A percentile compares a stretch with the other conserved stretches of the same genome.
Conservation (phyloP, 1,140 invertebrate genomes). For the Diachasma alloeum region DNA sequence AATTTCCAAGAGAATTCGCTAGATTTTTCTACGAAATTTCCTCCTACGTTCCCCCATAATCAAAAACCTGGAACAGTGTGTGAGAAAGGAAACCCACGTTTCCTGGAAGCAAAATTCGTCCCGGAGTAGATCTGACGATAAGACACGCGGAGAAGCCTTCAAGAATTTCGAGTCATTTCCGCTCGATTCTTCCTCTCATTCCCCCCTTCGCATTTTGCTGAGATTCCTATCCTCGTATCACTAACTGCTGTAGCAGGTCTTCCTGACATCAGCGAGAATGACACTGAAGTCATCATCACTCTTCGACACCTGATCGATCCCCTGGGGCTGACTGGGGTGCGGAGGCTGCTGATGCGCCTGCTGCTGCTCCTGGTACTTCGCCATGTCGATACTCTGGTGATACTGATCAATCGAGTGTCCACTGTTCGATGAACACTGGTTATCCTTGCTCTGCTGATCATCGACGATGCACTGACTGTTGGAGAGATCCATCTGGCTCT, state of each 20-base stretch:
- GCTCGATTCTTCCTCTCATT: not conserved
- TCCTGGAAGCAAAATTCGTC: slow-evolving; percentile 24
- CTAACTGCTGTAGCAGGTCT: slow-evolving; percentile 86
- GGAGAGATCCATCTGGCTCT: slow-evolving; percentile 53
- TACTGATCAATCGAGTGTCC: slow-evolving; percentile 56
- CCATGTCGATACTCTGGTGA: slow-evolving; percentile 53
- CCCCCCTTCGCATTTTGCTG: not conserved
- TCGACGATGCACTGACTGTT: slow-evolving; percentile 58
- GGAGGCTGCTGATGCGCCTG: slow-evolving; percentile 59
- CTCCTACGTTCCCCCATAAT: no score
- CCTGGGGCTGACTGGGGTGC: slow-evolving; percentile 63
- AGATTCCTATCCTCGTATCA: slow-evolving; percentile 32
- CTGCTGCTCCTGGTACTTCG: slow-evolving; percentile 62
- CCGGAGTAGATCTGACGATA: not conserved
- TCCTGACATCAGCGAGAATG: slow-evolving; percentile 83
- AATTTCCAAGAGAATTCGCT: no score
- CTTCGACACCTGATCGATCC: slow-evolving; percentile 67
- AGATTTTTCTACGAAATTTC: no score
- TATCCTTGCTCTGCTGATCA: slow-evolving; percentile 53
- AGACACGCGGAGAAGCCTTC: not conserved
- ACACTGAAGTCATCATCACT: slow-evolving; percentile 85
- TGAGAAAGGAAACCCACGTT: slow-evolving; percentile 24
- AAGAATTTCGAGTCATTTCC: slow-evolving; percentile 6
- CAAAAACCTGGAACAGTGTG: not conserved
- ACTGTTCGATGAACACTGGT: slow-evolving; percentile 46